Conservation (phyloP, 2,113 vertebrate species). For the Otolemur garnettii region DNA sequence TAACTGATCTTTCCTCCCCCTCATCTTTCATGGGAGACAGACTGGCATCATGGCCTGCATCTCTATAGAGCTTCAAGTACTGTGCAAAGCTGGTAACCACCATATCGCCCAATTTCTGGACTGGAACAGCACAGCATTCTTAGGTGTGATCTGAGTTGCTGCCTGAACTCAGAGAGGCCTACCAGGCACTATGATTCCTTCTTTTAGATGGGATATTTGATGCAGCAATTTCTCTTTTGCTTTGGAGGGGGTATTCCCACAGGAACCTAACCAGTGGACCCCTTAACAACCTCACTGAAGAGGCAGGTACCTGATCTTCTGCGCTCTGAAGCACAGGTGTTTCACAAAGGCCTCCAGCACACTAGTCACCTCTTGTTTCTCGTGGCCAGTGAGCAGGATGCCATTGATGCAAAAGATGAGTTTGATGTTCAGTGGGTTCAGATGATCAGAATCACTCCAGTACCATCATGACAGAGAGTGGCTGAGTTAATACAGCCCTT, state of each 20-base stretch:
- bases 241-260: neutral
- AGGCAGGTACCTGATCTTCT: too few relatives aligned
- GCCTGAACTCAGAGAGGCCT: neutral
- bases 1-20: neutral
- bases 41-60: neutral
- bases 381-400: neutral
- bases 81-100: neutral
- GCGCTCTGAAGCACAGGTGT: too few relatives aligned
- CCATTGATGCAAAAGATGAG: neutral
- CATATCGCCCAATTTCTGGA: neutral
- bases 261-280: neutral
- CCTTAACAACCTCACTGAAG: neutral
- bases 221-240: neutral
- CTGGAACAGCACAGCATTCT: neutral
- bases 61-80: neutral
- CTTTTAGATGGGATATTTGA: neutral
- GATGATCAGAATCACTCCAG: neutral
- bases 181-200: neutral
- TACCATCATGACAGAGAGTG: neutral
- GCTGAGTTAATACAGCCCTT: neutral
- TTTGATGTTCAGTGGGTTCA: neutral
- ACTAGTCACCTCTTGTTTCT: neutral
- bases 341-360: neutral
- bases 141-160: neutral
- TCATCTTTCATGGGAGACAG: neutral